A percentile compares a stretch with the other conserved stretches of the same genome.
Evolutionary conservation across 2,113 vertebrate genomes (phyloP).

Genomic region (Prietella phreatophila): DNA sequence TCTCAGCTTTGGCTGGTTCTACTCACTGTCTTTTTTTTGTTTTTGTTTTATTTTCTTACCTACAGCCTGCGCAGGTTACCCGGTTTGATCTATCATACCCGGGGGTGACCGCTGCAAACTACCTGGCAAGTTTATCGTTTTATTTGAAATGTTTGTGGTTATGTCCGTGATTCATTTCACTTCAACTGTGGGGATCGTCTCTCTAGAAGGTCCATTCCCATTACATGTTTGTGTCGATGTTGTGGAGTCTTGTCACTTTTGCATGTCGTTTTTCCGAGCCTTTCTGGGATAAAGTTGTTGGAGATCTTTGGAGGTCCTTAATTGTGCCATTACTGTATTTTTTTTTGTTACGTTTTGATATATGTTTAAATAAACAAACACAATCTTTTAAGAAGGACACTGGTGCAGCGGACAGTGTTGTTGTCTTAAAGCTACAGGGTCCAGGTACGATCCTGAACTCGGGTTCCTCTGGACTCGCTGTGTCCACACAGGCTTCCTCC

Average conservation of each 20-base stretch:
- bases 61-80: slow-evolving; percentile 77
- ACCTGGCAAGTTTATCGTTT: slow-evolving; percentile 75
- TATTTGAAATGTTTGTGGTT: slow-evolving; percentile 53
- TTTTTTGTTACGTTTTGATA: background rate
- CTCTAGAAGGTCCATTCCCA: slow-evolving; percentile 24
- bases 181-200: slow-evolving; percentile 47
- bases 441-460: background rate
- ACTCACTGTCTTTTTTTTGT: slow-evolving; percentile 58
- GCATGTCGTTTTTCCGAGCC: slow-evolving; percentile 35
- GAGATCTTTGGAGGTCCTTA: background rate
- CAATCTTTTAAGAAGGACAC: background rate
- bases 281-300: slow-evolving; percentile 7
- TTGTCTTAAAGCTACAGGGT: background rate
- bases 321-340: background rate
- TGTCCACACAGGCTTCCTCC: background rate
- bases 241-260: slow-evolving; percentile 16
- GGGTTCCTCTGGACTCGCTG: background rate
- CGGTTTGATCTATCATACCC: slow-evolving; percentile 77
- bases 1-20: slow-evolving; percentile 40
- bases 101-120: slow-evolving; percentile 73
- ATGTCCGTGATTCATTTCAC: slow-evolving; percentile 51
- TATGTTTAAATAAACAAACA: background rate
- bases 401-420: background rate
- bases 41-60: slow-evolving; percentile 65
- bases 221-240: slow-evolving; percentile 2